A percentile compares a stretch with the other conserved stretches of the same genome.
Evolutionary conservation across 1,140 invertebrate species (phyloP).

Genomic region (Theocolax elegans): DNA sequence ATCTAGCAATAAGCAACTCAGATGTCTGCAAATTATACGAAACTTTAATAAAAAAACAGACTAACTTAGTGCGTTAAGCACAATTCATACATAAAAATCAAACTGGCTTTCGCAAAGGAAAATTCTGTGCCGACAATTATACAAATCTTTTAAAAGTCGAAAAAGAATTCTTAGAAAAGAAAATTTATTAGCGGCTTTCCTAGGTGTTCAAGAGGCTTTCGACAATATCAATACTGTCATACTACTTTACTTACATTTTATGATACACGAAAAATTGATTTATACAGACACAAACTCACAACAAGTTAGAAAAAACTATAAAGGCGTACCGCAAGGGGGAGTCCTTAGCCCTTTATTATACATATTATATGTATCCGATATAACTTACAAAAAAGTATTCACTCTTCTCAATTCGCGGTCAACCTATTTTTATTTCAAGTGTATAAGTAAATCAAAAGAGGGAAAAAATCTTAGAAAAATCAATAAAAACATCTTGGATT

Average conservation of each 20-base stretch:
- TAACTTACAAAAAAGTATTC: background rate
- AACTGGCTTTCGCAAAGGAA: background rate
- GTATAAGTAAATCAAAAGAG: background rate
- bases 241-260: slow-evolving; percentile 4
- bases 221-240: background rate
- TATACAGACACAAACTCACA: too few species aligned
- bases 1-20: too few species aligned
- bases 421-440: background rate
- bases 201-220: slow-evolving; percentile 8
- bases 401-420: background rate
- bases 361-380: background rate
- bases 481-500: background rate
- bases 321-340: too few species aligned
- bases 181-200: background rate
- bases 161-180: background rate
- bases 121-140: background rate
- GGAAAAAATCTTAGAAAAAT: background rate
- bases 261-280: background rate
- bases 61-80: slow-evolving; percentile 1
- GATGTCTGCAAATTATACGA: slow-evolving; percentile 36
- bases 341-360: background rate
- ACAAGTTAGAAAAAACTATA: too few species aligned
- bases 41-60: slow-evolving; percentile 18
- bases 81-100: background rate
- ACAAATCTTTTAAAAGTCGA: background rate